A percentile compares a stretch with the other conserved stretches of the same genome.
phyloP scores from a whole-genome alignment of 2,888 invertebrate species.

The Hymenopus coronatus region DNA sequence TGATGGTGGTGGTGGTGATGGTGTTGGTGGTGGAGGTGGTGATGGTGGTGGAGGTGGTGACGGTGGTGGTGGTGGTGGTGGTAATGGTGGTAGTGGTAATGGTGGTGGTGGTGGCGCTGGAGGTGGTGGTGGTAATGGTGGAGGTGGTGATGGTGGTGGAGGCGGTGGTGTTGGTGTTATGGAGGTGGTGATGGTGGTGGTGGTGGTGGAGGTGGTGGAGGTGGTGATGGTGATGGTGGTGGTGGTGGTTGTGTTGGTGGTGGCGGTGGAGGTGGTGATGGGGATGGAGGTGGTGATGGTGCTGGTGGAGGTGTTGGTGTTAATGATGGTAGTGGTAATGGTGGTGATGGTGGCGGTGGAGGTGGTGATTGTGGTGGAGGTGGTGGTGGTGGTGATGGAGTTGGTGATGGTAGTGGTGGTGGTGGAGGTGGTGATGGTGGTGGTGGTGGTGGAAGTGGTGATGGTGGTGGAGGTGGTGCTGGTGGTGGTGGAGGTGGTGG shows the following conservation, averaged over 20 bases:
- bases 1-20: neutral
- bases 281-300: neutral
- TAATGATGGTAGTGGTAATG: neutral
- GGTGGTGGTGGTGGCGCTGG: no score
- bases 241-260: neutral
- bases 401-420: neutral
- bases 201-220: neutral
- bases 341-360: neutral
- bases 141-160: neutral
- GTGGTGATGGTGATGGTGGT: neutral
- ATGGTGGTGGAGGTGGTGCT: no score
- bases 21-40: no score
- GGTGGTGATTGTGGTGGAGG: no score
- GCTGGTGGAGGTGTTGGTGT: neutral
- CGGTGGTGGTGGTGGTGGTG: no score
- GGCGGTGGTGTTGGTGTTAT: neutral
- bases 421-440: no score
- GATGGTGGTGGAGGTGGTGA: no score
- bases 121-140: no score
- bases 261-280: neutral
- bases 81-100: no score
- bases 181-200: neutral
- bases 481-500: no score
- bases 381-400: neutral
- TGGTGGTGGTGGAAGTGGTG: no score